These are phyloP conservation scores for Motacilla tschutschensis DNA, from an alignment of 2,113 vertebrate genomes.

Conservation along the genomic window DNA sequence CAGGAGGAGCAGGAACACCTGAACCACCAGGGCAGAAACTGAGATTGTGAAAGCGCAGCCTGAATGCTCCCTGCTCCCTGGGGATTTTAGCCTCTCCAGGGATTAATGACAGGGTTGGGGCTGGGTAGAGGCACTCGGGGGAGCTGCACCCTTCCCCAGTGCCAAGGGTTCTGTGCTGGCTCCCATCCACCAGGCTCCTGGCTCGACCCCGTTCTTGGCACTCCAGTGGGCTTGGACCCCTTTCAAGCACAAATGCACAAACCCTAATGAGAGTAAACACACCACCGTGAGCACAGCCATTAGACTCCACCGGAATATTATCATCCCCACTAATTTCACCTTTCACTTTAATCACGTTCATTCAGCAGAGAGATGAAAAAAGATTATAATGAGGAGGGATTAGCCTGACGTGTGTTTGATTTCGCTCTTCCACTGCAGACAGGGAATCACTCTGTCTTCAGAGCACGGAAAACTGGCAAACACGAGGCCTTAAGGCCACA, in stretches of 20 bases:
- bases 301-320: not conserved
- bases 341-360: slow-evolving; percentile 10
- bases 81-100: not conserved
- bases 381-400: not conserved
- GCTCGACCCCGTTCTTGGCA: not conserved
- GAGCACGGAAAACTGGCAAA: not conserved
- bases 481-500: not conserved
- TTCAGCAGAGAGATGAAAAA: slow-evolving; percentile 10
- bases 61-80: accelerated
- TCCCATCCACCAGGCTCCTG: not conserved
- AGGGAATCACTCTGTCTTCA: not conserved
- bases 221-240: not conserved
- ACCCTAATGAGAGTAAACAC: slow-evolving; percentile 15
- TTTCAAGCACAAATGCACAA: not conserved
- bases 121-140: not conserved
- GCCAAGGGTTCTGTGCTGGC: not conserved
- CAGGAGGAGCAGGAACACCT: not conserved
- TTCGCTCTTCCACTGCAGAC: not conserved
- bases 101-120: not conserved
- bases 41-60: not conserved
- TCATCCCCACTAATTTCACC: slow-evolving; percentile 8
- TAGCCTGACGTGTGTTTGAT: not conserved
- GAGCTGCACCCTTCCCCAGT: not conserved
- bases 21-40: not conserved
- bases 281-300: not conserved